Evolutionary conservation across 1,140 invertebrate species (phyloP).

Genomic region (Lasioglossum albipes): DNA sequence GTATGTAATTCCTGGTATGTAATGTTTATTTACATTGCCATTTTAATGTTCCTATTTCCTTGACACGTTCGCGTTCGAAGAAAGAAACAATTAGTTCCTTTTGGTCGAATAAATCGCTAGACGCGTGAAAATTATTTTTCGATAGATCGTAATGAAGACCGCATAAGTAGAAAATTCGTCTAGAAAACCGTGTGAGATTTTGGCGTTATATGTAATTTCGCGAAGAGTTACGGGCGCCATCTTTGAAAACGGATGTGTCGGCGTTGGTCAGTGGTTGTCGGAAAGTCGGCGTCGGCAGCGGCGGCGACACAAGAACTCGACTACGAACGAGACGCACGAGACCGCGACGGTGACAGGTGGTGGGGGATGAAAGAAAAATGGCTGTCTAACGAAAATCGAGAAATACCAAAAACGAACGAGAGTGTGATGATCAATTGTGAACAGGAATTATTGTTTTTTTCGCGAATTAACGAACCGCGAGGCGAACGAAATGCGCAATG

Average conservation of each 20-base stretch:
- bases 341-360: not conserved
- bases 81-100: not conserved
- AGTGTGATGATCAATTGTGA: slow-evolving; percentile 35
- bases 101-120: no score
- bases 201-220: not conserved
- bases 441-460: slow-evolving; percentile 15
- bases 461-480: not conserved
- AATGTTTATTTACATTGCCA: not conserved
- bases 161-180: not conserved
- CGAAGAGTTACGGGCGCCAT: slow-evolving; percentile 29
- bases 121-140: no score
- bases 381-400: slow-evolving; percentile 36
- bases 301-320: no score
- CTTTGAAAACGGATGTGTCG: slow-evolving; percentile 39
- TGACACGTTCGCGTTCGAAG: not conserved
- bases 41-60: not conserved
- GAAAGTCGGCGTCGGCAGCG: not conserved
- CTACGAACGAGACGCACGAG: not conserved
- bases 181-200: not conserved
- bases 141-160: no score
- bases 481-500: slow-evolving; percentile 26
- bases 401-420: slow-evolving; percentile 45
- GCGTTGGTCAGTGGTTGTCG: not conserved
- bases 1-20: not conserved
- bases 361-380: slow-evolving; percentile 28